Evolutionary conservation across 2,797 vertebrate genomes (phyloP).

Genomic region (Bradypodion pumilum): DNA sequence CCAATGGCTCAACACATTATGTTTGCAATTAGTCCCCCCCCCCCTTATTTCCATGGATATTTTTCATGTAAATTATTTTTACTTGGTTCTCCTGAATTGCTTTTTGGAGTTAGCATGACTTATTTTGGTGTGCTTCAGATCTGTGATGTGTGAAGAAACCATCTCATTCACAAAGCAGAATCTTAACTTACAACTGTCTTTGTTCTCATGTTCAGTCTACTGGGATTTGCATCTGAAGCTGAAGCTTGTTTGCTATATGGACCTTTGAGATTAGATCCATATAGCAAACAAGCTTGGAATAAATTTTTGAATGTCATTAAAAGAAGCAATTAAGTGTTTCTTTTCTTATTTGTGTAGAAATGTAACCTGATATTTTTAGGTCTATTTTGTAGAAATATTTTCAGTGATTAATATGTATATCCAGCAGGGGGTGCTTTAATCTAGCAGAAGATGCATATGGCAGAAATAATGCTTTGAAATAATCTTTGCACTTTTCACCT

Average conservation of each 20-base stretch:
- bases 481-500: constrained; percentile 1
- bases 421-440: constrained; percentile 75
- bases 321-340: not conserved
- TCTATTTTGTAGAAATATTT: constrained; percentile 36
- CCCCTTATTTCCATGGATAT: not conserved
- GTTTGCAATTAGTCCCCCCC: not conserved
- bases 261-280: constrained; percentile 20
- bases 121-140: not conserved
- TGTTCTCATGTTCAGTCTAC: not conserved
- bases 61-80: not conserved
- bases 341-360: not conserved
- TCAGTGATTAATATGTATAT: constrained; percentile 38
- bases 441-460: constrained; percentile 44
- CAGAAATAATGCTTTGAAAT: constrained; percentile 22
- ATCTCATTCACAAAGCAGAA: not conserved
- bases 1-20: not conserved
- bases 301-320: constrained; percentile 33
- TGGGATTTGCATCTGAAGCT: not conserved
- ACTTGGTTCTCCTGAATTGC: not conserved
- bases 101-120: not conserved
- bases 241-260: not conserved
- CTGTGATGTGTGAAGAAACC: not conserved
- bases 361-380: constrained; percentile 26
- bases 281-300: too few relatives aligned
- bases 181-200: not conserved